Base-by-base conservation (phyloP, 2,797 vertebrate species). In the Acipenser transmontanus region DNA sequence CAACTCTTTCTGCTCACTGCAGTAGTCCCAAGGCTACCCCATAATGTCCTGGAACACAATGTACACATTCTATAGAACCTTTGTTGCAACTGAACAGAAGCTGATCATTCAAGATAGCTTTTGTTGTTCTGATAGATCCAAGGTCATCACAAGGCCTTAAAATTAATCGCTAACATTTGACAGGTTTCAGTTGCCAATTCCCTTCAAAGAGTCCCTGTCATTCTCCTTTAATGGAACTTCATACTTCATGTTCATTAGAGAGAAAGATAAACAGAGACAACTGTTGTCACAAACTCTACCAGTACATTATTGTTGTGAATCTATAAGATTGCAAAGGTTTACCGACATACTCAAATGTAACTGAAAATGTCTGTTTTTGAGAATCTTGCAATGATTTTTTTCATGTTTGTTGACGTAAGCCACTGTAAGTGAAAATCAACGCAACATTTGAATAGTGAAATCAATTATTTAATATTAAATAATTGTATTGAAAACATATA, bases 1-100 rank as follows among this genome's bases (percentile, higher is more conserved):
- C 72, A 74, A 78, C 73, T 70, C 70, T 50, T 75, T 79, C 72
- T 83, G 75, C 87, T 84, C 80, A 67, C 82, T 70, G 74, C 70
- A 66, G 34, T 71, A 77, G 72, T 82, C 68, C 78, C 79, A 73
- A 77, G 77, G 84, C 81, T 82, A 59, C 60, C 70, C 65, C 73
- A 78, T 77, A 81, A 80, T 73, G 74, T 76, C 72, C 75, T 61
- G 59, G 78, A 68, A 71, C 79, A 76, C 59, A 86, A 76, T 84
- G 77, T 75, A 63, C 1, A 7, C 63, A 68, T 70, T 69, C 59
- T 66, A 72, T 51, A 66, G 56, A 72, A 64, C 57, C 63, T 63
- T 68, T 70, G 69, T 17, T 66, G 50, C 70, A 74, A 74, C 4
- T 0, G 0, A 51, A 76, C 66, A 78, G 72, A 70, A 71, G 72